phyloP scores from a whole-genome alignment of 1,140 invertebrate genomes.

The Heliconius nattereri region DNA sequence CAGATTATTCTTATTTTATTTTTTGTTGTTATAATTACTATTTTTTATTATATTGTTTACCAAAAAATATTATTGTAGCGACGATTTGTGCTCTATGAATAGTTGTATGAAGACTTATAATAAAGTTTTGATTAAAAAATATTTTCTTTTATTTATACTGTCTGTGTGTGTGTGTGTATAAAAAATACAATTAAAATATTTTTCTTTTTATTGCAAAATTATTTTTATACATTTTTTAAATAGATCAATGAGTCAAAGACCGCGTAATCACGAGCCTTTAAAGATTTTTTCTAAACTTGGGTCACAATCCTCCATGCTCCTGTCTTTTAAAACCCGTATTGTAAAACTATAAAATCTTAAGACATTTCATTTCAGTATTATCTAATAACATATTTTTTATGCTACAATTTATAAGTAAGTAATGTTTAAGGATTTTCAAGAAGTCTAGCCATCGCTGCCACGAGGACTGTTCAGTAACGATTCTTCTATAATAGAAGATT shows the following conservation, averaged over 20 bases:
- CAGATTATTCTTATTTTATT: background rate
- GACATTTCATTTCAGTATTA: background rate
- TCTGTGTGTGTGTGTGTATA: background rate
- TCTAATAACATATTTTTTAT: background rate
- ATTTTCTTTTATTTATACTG: slow-evolving; percentile 7
- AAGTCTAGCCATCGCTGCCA: background rate
- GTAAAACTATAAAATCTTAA: background rate
- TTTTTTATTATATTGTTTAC: slow-evolving; percentile 49
- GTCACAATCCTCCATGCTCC: background rate
- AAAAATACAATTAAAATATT: background rate
- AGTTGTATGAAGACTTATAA: slow-evolving; percentile 46
- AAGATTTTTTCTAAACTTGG: too few species aligned
- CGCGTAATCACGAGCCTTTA: too few species aligned
- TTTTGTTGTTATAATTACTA: slow-evolving; percentile 14
- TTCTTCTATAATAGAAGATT: background rate
- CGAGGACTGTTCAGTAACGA: background rate
- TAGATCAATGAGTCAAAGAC: too few species aligned
- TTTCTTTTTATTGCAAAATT: background rate
- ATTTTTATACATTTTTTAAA: background rate
- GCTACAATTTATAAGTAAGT: background rate
- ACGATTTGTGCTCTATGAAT: slow-evolving; percentile 53
- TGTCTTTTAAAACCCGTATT: background rate
- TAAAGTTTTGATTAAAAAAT: slow-evolving; percentile 45
- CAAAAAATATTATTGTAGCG: slow-evolving; percentile 57
- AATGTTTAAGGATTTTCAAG: background rate